Conservation (phyloP, 2,113 vertebrate genomes). For the Gobius niger region DNA sequence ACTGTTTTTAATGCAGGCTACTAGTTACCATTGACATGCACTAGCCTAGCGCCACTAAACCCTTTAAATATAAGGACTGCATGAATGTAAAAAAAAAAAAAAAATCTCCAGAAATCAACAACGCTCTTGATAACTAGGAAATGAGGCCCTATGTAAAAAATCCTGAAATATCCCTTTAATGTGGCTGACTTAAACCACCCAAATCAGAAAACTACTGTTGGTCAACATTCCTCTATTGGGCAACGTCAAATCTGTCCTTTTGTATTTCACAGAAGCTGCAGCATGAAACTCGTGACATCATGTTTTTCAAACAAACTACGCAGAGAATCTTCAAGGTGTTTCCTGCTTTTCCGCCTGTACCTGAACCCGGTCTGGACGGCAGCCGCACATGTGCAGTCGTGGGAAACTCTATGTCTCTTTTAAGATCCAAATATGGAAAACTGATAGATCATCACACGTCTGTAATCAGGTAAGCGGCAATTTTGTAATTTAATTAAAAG, state of each 20-base stretch:
- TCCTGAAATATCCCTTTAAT: no score
- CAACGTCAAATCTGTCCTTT: neutral
- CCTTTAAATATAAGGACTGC: no score
- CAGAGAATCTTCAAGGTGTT: slow-evolving; percentile 76
- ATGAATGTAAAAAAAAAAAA: no score
- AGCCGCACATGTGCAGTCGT: slow-evolving; percentile 84
- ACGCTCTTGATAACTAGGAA: no score
- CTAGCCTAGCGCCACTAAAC: no score
- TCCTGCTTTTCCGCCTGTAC: slow-evolving; percentile 63
- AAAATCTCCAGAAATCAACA: no score
- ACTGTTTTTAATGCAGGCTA: no score
- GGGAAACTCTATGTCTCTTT: slow-evolving; percentile 87
- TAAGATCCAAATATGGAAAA: slow-evolving; percentile 75
- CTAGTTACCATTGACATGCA: no score
- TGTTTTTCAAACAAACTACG: slow-evolving; percentile 66
- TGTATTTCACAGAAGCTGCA: slow-evolving; percentile 63
- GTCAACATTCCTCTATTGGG: no score
- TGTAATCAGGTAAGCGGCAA: slow-evolving; percentile 77
- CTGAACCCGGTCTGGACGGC: slow-evolving; percentile 44
- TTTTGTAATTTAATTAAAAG: neutral
- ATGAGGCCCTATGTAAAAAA: no score
- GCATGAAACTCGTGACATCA: slow-evolving; percentile 59
- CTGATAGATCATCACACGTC: slow-evolving; percentile 82
- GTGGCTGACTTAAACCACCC: no score
- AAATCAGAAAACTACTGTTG: no score